Evolutionary conservation across 2,888 invertebrate genomes (phyloP).

Genomic region (Philhelius pedissequus): DNA sequence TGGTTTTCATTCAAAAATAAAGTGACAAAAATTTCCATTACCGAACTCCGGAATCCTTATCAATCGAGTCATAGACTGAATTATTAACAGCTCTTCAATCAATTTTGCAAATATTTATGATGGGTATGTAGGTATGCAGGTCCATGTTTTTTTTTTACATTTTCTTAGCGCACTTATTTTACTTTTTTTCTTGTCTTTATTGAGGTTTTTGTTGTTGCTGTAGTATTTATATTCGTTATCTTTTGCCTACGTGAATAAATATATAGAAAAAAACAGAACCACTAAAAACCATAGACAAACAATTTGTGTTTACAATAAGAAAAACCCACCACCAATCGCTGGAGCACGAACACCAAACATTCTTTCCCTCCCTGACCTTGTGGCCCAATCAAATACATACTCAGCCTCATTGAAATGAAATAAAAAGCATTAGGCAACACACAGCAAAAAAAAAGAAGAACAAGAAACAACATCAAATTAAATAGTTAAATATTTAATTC

Average conservation of each 20-base stretch:
- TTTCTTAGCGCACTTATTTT: neutral
- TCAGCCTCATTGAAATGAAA: slow-evolving; percentile 63
- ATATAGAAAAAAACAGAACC: neutral
- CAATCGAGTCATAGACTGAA: slow-evolving; percentile 15
- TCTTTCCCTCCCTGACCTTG: slow-evolving; percentile 47
- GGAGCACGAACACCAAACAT: neutral
- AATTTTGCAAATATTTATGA: slow-evolving; percentile 40
- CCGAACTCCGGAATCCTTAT: slow-evolving; percentile 8
- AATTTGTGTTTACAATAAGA: slow-evolving; percentile 2
- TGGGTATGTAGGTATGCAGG: neutral
- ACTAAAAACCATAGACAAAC: neutral
- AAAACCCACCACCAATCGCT: neutral
- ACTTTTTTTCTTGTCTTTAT: neutral
- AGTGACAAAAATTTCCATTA: slow-evolving; percentile 10
- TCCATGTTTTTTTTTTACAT: neutral
- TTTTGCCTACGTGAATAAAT: slow-evolving; percentile 17
- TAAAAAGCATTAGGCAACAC: slow-evolving; percentile 21
- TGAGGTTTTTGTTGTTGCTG: neutral
- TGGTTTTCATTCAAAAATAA: slow-evolving; percentile 5
- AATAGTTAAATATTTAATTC: slow-evolving; percentile 60
- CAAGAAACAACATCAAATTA: slow-evolving; percentile 31
- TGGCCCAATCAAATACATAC: slow-evolving; percentile 49
- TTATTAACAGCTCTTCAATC: slow-evolving; percentile 44
- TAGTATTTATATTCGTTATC: slow-evolving; percentile 6
- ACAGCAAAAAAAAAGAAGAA: too few species aligned